Evolutionary conservation across 2,113 vertebrate species (phyloP), one percentile per base, ranked within the genome.

Genomic region (Bagarius yarrelli): DNA sequence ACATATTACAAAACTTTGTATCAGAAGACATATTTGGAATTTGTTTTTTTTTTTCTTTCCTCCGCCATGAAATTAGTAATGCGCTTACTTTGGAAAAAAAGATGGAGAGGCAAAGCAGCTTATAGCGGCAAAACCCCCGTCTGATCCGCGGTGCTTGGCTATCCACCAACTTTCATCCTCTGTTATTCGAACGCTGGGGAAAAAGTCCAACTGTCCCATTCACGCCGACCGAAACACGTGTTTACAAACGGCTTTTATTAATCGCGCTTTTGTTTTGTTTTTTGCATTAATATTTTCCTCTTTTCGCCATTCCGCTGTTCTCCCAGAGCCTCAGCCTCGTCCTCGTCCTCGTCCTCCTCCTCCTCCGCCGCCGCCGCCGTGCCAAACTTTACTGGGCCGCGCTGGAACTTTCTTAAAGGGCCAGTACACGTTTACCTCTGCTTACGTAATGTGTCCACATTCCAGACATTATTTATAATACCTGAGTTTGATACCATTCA

Each of bases 391-490:
- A 84, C 90, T 81, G 85, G 85, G 89, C 87, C 74, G 76, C 59
- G 83, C 88, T 86, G 83, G 87, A 86, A 92, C 91, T 88, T 87
- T 88, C 87, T 94, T 93, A 93, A 94, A 93, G 93, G 86, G 89
- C 86, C 86, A 89, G 89, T 50, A 52, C 84, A 19, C 74, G 13
- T 21, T 13, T 44, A 6, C 8, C n/a, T 50, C 25, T 32, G 27
- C 15, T 63, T 18, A 32, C 30, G 15, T 30, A 27, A 5, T 15
- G 2, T 14, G 27, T 14, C n/a, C n/a, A n/a, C n/a, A n/a, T n/a
- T n/a, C n/a, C n/a, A n/a, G n/a, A n/a, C n/a, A n/a, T n/a, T n/a
- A n/a, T n/a, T n/a, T n/a, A n/a, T n/a, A n/a, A n/a, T n/a, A n/a
- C n/a, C n/a, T n/a, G n/a, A n/a, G n/a, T n/a, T n/a, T n/a, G n/a